These are phyloP conservation scores for Xiphophorus maculatus DNA, from an alignment of 2,113 vertebrate species.

Conservation along the genomic window DNA sequence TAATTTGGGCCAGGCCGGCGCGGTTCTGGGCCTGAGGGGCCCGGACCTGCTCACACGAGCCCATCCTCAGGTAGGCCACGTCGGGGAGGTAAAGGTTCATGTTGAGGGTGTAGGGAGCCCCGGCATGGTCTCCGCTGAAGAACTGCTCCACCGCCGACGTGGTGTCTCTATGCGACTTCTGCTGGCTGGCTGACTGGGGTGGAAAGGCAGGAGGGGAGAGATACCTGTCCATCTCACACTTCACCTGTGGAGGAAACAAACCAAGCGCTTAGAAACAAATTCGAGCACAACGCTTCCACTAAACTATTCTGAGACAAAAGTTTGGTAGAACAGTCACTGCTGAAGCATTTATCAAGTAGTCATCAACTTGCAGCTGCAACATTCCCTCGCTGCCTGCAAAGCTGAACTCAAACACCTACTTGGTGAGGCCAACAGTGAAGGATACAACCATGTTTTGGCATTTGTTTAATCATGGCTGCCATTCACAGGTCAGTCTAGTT, in stretches of 20 bases:
- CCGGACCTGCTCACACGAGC: slow-evolving; percentile 88
- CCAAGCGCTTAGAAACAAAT: slow-evolving; percentile 9
- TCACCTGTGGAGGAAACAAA: slow-evolving; percentile 78
- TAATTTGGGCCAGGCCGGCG: slow-evolving; percentile 84
- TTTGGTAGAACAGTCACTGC: slow-evolving; percentile 81
- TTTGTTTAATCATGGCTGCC: not conserved
- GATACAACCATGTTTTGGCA: slow-evolving; percentile 53
- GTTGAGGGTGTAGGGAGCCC: slow-evolving; percentile 95
- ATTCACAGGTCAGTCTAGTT: no score
- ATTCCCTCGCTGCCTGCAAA: slow-evolving; percentile 88
- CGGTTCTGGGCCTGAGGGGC: slow-evolving; percentile 68
- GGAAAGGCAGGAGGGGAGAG: slow-evolving; percentile 81
- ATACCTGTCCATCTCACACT: slow-evolving; percentile 97
- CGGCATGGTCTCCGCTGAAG: slow-evolving; percentile 85
- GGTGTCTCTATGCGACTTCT: slow-evolving; percentile 88
- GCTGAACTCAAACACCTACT: slow-evolving; percentile 77
- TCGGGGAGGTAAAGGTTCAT: slow-evolving; percentile 98
- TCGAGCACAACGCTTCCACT: not conserved
- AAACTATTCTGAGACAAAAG: slow-evolving; percentile 66
- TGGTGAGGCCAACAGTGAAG: slow-evolving; percentile 22
- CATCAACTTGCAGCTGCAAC: slow-evolving; percentile 86
- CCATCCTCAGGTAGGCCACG: slow-evolving; percentile 91
- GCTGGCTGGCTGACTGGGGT: slow-evolving; percentile 43
- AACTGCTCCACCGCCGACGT: slow-evolving; percentile 90
- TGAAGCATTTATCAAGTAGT: slow-evolving; percentile 90